Conservation (phyloP, 1,140 invertebrate genomes). For the Cydia splendana region DNA sequence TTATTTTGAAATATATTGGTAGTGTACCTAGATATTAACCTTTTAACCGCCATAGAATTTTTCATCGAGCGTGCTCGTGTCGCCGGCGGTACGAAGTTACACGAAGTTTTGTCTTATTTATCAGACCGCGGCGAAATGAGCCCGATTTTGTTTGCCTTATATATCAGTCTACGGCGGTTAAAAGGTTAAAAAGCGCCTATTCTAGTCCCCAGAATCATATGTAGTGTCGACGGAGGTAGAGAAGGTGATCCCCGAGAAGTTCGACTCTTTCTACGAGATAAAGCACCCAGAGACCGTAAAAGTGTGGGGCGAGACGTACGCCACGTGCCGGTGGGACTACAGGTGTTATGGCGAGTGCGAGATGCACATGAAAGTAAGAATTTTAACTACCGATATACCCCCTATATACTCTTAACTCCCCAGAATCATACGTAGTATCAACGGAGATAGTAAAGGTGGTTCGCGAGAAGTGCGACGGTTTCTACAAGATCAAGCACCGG, state of each 20-base stretch:
- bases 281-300: conserved; percentile 59
- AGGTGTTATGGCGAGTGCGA: conserved; percentile 66
- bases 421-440: conserved; percentile 60
- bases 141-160: no score
- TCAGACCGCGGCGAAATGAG: no score
- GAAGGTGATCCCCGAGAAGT: conserved; percentile 62
- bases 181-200: not conserved
- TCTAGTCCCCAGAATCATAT: conserved; percentile 63
- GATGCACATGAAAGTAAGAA: conserved; percentile 57
- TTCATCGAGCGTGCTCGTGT: no score
- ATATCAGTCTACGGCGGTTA: no score
- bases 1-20: no score
- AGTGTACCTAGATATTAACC: no score
- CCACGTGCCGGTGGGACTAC: conserved; percentile 60
- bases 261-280: conserved; percentile 65
- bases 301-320: conserved; percentile 68
- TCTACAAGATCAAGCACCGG: conserved; percentile 63
- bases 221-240: conserved; percentile 58
- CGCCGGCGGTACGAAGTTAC: no score
- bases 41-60: no score
- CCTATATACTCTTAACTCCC: conserved; percentile 35
- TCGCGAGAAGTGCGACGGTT: conserved; percentile 65
- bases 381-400: not conserved
- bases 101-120: no score
- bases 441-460: conserved; percentile 58